A percentile compares a stretch with the other conserved stretches of the same genome.
Conservation (phyloP, 2,888 invertebrate species). For the Ommatoiulus sabulosus region DNA sequence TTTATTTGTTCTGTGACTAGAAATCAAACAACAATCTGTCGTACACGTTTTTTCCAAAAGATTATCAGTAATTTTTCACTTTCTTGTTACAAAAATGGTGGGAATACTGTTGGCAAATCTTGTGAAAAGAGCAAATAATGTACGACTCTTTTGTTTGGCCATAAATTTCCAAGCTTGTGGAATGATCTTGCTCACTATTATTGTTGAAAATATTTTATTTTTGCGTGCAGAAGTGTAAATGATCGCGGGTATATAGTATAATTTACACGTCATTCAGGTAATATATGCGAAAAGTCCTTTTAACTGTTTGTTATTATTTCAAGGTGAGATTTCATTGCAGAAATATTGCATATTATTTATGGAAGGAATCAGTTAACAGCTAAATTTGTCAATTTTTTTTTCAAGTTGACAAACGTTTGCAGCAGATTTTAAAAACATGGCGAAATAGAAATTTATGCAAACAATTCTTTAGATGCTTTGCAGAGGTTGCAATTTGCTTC, state of each 20-base stretch:
- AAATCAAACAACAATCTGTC: not conserved
- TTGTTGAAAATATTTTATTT: slow-evolving; percentile 39
- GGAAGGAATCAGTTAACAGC: too few relatives aligned
- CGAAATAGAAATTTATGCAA: too few relatives aligned
- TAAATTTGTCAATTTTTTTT: too few relatives aligned
- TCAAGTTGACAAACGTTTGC: too few relatives aligned
- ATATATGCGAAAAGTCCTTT: not conserved
- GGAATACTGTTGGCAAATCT: not conserved
- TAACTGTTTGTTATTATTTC: too few relatives aligned
- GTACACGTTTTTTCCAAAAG: not conserved
- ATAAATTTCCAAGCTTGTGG: not conserved
- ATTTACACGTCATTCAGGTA: slow-evolving; percentile 8
- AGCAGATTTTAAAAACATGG: too few relatives aligned
- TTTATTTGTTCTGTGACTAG: not conserved
- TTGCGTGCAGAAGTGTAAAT: not conserved
- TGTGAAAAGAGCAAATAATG: not conserved
- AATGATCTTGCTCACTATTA: not conserved
- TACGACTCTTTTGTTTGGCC: not conserved
- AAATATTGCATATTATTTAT: too few relatives aligned
- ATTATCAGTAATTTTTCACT: not conserved
- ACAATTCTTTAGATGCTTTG: too few relatives aligned
- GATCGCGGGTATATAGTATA: not conserved
- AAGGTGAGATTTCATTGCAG: too few relatives aligned
- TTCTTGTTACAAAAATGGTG: too few relatives aligned
- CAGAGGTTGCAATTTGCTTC: too few relatives aligned